A percentile compares a stretch with the other conserved stretches of the same genome.
Evolutionary conservation across 2,113 vertebrate genomes (phyloP).

Genomic region (Nettapus auritus): DNA sequence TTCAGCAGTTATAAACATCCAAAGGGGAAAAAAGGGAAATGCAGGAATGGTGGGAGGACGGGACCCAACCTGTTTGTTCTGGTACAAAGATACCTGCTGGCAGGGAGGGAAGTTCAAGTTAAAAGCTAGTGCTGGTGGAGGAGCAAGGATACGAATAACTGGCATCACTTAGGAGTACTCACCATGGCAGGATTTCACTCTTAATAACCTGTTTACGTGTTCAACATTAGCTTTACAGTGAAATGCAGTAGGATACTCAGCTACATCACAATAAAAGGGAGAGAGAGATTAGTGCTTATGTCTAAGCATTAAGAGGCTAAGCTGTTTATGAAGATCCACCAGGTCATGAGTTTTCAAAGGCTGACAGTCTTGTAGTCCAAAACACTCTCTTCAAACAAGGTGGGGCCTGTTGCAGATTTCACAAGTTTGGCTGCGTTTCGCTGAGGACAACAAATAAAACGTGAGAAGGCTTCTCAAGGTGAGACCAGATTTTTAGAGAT

Average conservation of each 20-base stretch:
- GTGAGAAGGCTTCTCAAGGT: background rate
- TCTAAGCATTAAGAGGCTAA: background rate
- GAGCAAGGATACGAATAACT: background rate
- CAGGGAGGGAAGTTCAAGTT: background rate
- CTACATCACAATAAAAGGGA: background rate
- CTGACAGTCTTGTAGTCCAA: background rate
- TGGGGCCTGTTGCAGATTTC: background rate
- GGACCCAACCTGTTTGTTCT: background rate
- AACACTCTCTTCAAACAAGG: background rate
- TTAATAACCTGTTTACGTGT: background rate
- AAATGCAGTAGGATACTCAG: background rate
- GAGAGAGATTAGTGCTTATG: background rate
- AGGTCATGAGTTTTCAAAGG: background rate
- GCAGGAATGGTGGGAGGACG: background rate
- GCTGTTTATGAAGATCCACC: background rate
- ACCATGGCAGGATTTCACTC: background rate
- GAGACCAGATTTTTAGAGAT: background rate
- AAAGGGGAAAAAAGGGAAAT: background rate
- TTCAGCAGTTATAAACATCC: background rate
- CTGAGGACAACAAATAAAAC: background rate
- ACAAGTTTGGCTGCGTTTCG: background rate
- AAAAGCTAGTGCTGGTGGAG: background rate
- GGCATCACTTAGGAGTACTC: background rate
- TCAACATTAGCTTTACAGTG: background rate
- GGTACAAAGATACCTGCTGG: background rate